Evolutionary conservation across 1,140 invertebrate species (phyloP).

Genomic region (Yoshiicerus persimilis): DNA sequence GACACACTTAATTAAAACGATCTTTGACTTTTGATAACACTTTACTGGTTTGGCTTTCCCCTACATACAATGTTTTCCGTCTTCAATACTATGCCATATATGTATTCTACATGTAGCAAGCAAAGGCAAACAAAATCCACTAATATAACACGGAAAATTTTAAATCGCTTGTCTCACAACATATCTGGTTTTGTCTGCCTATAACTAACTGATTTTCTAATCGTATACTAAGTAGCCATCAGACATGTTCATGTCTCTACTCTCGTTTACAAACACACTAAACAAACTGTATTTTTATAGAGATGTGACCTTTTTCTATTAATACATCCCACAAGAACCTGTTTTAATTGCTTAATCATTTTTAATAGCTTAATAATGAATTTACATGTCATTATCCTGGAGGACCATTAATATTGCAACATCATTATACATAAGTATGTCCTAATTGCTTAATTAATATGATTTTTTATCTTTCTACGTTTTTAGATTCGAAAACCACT

Average conservation of each 20-base stretch:
- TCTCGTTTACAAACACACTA: not conserved
- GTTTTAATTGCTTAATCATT: not conserved
- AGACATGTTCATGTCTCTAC: not conserved
- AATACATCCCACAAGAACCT: too few species aligned
- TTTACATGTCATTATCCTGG: not conserved
- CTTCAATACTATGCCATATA: too few species aligned
- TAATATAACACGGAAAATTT: not conserved
- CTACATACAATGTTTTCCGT: not conserved
- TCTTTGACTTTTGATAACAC: conserved; percentile 13
- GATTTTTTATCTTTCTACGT: too few species aligned
- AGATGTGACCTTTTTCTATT: not conserved
- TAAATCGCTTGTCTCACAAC: not conserved
- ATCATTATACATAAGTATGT: too few species aligned
- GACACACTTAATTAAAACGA: conserved; percentile 2
- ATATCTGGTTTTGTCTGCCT: not conserved
- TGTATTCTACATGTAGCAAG: not conserved
- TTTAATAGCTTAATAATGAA: not conserved
- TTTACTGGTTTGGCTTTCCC: not conserved
- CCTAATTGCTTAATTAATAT: too few species aligned
- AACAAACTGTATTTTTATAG: not conserved
- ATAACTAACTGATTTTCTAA: not conserved
- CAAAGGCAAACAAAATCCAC: not conserved
- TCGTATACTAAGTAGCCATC: not conserved
- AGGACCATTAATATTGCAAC: not conserved
- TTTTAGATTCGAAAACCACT: too few species aligned